Evolutionary conservation across 1,140 invertebrate species (phyloP).

Genomic region (Potamilus streckersoni): DNA sequence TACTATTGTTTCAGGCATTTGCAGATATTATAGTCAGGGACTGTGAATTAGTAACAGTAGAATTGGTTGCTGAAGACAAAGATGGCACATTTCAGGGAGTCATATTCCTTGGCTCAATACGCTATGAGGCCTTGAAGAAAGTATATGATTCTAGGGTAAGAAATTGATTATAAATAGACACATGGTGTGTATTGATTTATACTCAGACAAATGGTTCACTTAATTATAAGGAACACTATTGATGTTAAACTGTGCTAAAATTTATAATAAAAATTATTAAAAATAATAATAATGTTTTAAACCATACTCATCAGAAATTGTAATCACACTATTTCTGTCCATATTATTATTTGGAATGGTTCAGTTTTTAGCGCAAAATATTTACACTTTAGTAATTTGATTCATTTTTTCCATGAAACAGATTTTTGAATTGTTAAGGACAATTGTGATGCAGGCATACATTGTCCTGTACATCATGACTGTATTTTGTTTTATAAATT

Average conservation of each 20-base stretch:
- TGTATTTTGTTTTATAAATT: neutral
- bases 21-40: slow-evolving; percentile 93
- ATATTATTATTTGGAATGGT: too few relatives aligned
- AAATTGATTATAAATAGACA: slow-evolving; percentile 18
- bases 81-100: slow-evolving; percentile 81
- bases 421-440: too few relatives aligned
- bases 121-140: slow-evolving; percentile 95
- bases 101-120: slow-evolving; percentile 95
- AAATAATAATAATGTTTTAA: too few relatives aligned
- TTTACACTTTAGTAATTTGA: too few relatives aligned
- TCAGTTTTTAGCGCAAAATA: too few relatives aligned
- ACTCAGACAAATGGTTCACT: neutral
- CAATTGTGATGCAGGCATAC: too few relatives aligned
- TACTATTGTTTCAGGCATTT: slow-evolving; percentile 78
- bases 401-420: too few relatives aligned
- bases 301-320: too few relatives aligned
- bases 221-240: neutral
- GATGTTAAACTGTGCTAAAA: too few relatives aligned
- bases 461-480: too few relatives aligned
- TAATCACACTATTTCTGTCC: too few relatives aligned
- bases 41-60: slow-evolving; percentile 98
- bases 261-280: too few relatives aligned
- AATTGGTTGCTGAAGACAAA: slow-evolving; percentile 89
- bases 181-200: neutral
- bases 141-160: slow-evolving; percentile 96